phyloP scores from a whole-genome alignment of 2,113 vertebrate genomes.

The Mola mola region DNA sequence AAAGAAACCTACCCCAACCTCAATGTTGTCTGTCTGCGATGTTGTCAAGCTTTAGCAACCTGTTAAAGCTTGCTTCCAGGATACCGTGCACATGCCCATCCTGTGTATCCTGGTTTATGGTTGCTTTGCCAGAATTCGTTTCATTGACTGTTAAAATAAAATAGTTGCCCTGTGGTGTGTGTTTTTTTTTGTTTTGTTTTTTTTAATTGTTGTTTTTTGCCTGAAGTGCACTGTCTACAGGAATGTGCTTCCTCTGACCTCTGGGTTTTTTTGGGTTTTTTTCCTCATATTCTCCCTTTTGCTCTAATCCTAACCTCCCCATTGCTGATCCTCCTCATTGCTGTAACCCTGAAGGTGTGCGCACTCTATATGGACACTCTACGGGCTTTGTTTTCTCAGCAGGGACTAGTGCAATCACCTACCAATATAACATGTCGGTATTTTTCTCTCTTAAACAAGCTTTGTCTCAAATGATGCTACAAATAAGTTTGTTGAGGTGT shows the following conservation, averaged over 20 bases:
- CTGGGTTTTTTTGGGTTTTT: not conserved
- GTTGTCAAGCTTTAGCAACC: constrained; percentile 15
- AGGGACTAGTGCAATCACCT: not conserved
- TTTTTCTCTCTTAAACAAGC: not conserved
- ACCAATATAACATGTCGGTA: not conserved
- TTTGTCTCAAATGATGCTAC: not conserved
- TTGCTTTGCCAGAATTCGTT: constrained; percentile 17
- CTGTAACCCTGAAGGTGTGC: constrained; percentile 15
- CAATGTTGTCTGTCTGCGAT: constrained; percentile 15
- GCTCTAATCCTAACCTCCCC: not conserved
- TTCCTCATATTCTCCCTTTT: constrained; percentile 11
- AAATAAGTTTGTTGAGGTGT: not conserved
- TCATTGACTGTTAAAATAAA: constrained; percentile 21
- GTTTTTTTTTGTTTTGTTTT: not conserved
- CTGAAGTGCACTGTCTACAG: not conserved
- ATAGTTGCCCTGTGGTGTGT: too few relatives aligned
- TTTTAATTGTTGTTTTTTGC: not conserved
- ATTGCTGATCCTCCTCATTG: not conserved
- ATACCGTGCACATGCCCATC: not conserved
- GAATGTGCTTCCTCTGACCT: not conserved
- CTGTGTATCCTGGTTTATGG: constrained; percentile 15
- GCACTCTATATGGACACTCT: not conserved
- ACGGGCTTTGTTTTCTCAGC: constrained; percentile 9
- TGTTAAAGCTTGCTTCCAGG: constrained; percentile 19
- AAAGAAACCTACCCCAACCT: constrained; percentile 16